Evolutionary conservation across 2,888 invertebrate genomes (phyloP), one percentile per base, ranked within the genome.

Genomic region (Ethmia dodecea): DNA sequence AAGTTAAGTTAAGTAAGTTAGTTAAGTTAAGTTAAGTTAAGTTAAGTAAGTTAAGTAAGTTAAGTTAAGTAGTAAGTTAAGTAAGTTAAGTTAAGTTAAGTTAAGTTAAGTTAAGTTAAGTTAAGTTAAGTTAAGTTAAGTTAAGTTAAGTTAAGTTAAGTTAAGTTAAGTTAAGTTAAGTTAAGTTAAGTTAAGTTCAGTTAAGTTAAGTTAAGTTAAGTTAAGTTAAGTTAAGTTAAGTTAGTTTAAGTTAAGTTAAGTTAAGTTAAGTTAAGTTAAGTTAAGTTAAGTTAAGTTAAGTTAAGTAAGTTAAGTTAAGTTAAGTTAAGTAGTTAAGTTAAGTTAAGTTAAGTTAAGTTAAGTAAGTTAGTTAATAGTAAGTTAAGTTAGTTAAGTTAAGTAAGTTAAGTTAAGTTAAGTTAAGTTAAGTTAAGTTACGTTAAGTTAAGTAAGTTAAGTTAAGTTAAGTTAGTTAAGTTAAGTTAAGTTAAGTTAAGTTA

Each of bases 231-330:
- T 37, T 37, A 37, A 34, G 40, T 38, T 38, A 39, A 38, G 42
- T 42, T 38, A 40, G 34, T 37, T 36, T 42, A 42, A 40, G 40
- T 40, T 43, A 39, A 40, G 41, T 41, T 39, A 43, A 39, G 43
- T 43, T 43, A 45, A 43, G 47, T 47, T 43, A 43, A 43, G 46
- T 47, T 49, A 47, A 45, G 50, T 50, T 49, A 47, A 45, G 49
- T 49, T 44, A 39, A 37, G 45, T 42, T 45, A 37, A 40, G 45
- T 52, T 52, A 52, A 47, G n/a, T n/a, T n/a, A n/a, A n/a, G n/a
- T n/a, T n/a, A n/a, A n/a, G n/a, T n/a, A n/a, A n/a, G n/a, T n/a
- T n/a, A n/a, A n/a, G n/a, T n/a, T n/a, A n/a, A n/a, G n/a, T n/a
- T n/a, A n/a, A n/a, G n/a, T n/a, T n/a, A n/a, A n/a, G n/a, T n/a